Percentiles rank a stretch among this genome's conserved stretches.
Evolutionary conservation across 1,140 invertebrate species (phyloP).

Genomic region (Achroia grisella): DNA sequence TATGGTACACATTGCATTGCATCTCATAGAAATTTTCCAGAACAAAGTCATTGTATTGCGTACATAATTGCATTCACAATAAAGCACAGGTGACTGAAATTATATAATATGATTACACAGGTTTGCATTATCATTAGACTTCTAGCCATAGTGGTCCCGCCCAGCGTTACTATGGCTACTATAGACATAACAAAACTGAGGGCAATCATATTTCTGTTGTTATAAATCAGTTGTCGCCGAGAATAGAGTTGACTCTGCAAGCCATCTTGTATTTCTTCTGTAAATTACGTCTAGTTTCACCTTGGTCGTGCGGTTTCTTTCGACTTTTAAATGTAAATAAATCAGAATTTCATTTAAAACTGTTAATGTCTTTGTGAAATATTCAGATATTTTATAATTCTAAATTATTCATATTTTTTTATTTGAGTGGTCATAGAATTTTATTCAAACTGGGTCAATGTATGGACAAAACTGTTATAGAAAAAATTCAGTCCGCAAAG

Average conservation of each 20-base stretch:
- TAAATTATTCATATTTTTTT: neutral
- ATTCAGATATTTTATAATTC: constrained; percentile 1
- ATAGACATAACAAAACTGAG: constrained; percentile 33
- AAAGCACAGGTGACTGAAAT: no score
- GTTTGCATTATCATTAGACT: constrained; percentile 24
- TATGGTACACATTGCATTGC: no score
- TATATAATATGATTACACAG: no score
- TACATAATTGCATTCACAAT: no score
- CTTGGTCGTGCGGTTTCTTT: neutral
- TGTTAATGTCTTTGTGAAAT: no score
- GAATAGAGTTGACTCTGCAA: neutral
- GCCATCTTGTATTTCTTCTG: neutral
- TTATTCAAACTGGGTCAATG: constrained; percentile 64
- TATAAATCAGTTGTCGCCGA: constrained; percentile 28
- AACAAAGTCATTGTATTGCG: no score
- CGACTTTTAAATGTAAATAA: no score
- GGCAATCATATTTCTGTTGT: constrained; percentile 14
- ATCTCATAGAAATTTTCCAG: no score
- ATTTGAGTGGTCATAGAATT: neutral
- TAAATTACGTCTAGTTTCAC: neutral
- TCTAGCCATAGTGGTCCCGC: constrained; percentile 18
- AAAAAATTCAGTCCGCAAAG: constrained; percentile 43
- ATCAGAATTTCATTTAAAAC: no score
- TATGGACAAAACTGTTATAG: constrained; percentile 56
- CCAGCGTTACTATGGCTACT: constrained; percentile 42